These are phyloP conservation scores for Agrochola circellaris DNA, from an alignment of 2,888 invertebrate species.

Conservation along the genomic window DNA sequence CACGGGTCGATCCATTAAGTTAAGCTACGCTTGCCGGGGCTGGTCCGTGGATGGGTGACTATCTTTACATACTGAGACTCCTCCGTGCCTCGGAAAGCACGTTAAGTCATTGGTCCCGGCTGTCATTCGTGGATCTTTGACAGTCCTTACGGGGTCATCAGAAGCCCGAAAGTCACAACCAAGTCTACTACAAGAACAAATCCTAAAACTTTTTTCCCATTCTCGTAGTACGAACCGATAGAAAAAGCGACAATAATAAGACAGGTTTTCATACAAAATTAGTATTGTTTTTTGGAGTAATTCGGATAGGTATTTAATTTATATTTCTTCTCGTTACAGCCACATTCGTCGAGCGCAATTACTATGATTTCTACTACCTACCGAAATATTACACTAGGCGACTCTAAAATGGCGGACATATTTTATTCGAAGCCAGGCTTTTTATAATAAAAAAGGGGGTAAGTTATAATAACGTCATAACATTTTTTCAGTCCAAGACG, in stretches of 20 bases:
- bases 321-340: background rate
- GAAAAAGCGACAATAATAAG: background rate
- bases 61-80: too few relatives aligned
- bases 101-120: too few relatives aligned
- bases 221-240: background rate
- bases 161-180: too few relatives aligned
- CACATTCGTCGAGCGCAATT: background rate
- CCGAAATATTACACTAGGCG: background rate
- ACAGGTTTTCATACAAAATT: background rate
- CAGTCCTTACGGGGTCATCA: too few relatives aligned
- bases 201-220: background rate
- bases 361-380: background rate
- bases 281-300: background rate
- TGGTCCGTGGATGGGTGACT: too few relatives aligned
- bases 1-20: too few relatives aligned
- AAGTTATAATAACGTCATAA: slow-evolving; percentile 4
- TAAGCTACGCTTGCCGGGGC: too few relatives aligned
- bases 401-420: background rate
- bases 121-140: too few relatives aligned
- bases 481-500: slow-evolving; percentile 31
- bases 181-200: background rate
- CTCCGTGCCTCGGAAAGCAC: too few relatives aligned
- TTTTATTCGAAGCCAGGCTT: background rate
- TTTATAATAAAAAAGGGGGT: slow-evolving; percentile 14
- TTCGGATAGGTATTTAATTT: too few relatives aligned